A percentile compares a stretch with the other conserved stretches of the same genome.
phyloP scores from a whole-genome alignment of 2,113 vertebrate species.

The Lutjanus erythropterus region DNA sequence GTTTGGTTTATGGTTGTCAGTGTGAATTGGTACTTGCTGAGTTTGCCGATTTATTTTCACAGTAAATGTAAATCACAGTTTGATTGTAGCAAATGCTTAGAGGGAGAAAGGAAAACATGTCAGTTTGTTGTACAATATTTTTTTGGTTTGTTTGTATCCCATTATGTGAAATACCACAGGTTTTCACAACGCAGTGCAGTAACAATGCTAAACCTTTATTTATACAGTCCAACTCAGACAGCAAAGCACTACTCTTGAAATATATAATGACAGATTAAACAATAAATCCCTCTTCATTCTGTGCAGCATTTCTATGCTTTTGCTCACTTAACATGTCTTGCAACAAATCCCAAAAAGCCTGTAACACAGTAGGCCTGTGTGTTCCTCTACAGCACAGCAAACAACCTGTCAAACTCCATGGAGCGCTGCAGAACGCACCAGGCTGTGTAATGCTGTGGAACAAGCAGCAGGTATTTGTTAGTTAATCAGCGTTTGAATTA shows the following conservation, averaged over 20 bases:
- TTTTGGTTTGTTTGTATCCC: neutral
- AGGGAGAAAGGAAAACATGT: slow-evolving; percentile 18
- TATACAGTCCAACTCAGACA: neutral
- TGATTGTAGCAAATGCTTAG: slow-evolving; percentile 15
- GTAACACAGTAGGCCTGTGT: slow-evolving; percentile 53
- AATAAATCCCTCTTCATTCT: slow-evolving; percentile 17
- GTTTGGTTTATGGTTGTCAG: slow-evolving; percentile 40
- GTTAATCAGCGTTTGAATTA: slow-evolving; percentile 79
- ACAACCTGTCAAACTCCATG: slow-evolving; percentile 69
- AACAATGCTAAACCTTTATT: slow-evolving; percentile 4
- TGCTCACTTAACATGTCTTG: slow-evolving; percentile 36
- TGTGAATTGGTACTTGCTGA: slow-evolving; percentile 33
- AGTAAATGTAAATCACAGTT: slow-evolving; percentile 25
- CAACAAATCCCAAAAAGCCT: slow-evolving; percentile 44
- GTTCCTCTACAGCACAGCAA: slow-evolving; percentile 49
- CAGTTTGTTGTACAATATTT: neutral
- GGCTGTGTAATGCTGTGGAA: slow-evolving; percentile 67
- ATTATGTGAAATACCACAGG: neutral
- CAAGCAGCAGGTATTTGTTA: slow-evolving; percentile 85
- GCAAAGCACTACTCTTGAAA: neutral
- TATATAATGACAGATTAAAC: slow-evolving; percentile 20
- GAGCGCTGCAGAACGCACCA: slow-evolving; percentile 22
- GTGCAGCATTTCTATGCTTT: slow-evolving; percentile 1
- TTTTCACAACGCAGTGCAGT: slow-evolving; percentile 10
- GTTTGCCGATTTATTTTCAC: slow-evolving; percentile 39